These are phyloP conservation scores for Drosophila algonquin DNA, from an alignment of 2,888 invertebrate genomes.

Conservation along the genomic window DNA sequence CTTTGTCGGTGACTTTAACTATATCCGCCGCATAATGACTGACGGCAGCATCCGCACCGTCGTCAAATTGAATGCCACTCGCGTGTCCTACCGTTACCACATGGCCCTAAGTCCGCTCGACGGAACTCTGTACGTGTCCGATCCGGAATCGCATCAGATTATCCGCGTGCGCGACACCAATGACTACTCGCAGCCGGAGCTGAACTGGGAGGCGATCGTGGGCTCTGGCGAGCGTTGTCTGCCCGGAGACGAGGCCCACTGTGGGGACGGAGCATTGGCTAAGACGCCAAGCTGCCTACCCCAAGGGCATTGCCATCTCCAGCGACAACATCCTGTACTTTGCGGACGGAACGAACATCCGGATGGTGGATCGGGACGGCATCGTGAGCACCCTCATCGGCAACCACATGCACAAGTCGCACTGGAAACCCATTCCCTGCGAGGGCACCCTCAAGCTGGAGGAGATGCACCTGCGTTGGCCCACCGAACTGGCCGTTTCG, in stretches of 20 bases:
- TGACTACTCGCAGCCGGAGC: conserved; percentile 93
- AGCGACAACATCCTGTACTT: conserved; percentile 96
- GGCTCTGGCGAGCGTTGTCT: conserved; percentile 97
- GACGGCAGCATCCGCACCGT: conserved; percentile 88
- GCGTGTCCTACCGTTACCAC: conserved; percentile 98
- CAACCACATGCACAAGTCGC: conserved; percentile 95
- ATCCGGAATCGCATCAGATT: conserved; percentile 97
- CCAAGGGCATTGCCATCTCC: conserved; percentile 97
- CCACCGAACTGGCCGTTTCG: conserved; percentile 96
- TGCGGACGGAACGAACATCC: conserved; percentile 97
- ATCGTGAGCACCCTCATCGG: conserved; percentile 96
- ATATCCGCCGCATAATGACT: conserved; percentile 93
- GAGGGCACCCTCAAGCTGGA: conserved; percentile 96
- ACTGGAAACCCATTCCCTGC: conserved; percentile 97
- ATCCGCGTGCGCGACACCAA: conserved; percentile 92
- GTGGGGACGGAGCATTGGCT: conserved; percentile 97
- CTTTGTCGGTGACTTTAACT: conserved; percentile 97
- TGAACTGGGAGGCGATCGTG: conserved; percentile 97
- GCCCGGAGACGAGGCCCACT: conserved; percentile 96
- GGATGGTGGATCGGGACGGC: conserved; percentile 96
- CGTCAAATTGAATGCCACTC: conserved; percentile 89
- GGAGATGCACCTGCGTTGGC: conserved; percentile 97
- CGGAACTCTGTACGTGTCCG: conserved; percentile 96
- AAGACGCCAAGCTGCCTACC: conserved; percentile 97
- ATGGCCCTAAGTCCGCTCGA: conserved; percentile 97